Base-by-base conservation (phyloP, 1,140 invertebrate species). In the Drosophila pseudoobscura region DNA sequence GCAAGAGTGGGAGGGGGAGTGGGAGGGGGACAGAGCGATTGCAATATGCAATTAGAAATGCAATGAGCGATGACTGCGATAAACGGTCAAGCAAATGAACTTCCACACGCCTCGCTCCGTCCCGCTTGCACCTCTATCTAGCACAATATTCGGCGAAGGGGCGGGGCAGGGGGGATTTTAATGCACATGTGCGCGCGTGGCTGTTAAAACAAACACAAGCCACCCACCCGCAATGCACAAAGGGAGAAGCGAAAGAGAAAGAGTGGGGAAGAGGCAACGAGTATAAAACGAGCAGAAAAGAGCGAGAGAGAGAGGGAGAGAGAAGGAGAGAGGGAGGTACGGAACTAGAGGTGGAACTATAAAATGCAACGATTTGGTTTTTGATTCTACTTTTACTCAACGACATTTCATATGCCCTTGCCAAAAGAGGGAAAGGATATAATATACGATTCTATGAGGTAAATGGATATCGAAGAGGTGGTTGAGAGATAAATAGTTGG, bases 141-240 rank as follows among this genome's bases (percentile, higher is more conserved):
- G 20, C 20, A 20, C 20, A 20, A 20, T 20, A 20, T 20, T 20
- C 20, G 20, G 20, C 20, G 20, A 20, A 2, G 2, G 20, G 20
- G 3, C 2, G 17, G 20, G 1, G 3, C 2, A 31, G n/a, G 8
- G 24, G 24, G 13, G 46, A 43, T 22, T 1, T 47, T 43, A n/a
- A 1, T 41, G 35, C 43, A 76, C 71, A 76, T 73, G 59, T 56
- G 66, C 59, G 73, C 80, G 60, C 80, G 80, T 84, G 77, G 80
- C 80, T 57, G 59, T 75, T 80, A 84, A 84, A 85, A 57, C 52
- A 84, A 84, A 85, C 73, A 84, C 68, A 56, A 52, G 11, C 68
- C 77, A 68, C 80, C 60, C 64, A 68, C 80, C 60, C 64, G 60
- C 66, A 66, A 52, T 17, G 20, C 53, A 44, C 17, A 50, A 17